Conservation (phyloP, 1,140 invertebrate genomes). For the Aphelinus certus region DNA sequence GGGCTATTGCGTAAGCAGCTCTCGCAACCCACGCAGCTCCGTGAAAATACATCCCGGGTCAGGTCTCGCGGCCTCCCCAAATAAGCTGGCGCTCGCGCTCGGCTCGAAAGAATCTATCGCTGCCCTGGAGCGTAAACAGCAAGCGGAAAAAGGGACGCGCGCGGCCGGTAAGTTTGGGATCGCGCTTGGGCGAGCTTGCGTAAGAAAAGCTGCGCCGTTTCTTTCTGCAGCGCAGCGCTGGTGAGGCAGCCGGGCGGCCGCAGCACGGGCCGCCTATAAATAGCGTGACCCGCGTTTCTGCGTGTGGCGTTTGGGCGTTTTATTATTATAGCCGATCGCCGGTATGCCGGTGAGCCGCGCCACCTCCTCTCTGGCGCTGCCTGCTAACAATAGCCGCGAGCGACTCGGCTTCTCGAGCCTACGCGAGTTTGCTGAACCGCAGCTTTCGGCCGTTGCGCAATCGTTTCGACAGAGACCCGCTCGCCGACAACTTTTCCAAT, state of each 20-base stretch:
- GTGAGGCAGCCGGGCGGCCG: not conserved
- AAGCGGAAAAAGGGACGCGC: too few relatives aligned
- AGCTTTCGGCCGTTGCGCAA: not conserved
- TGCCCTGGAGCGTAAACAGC: too few relatives aligned
- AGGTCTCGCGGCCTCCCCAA: too few relatives aligned
- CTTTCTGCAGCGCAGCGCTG: slow-evolving; percentile 2
- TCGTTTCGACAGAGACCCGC: not conserved
- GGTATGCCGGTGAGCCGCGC: slow-evolving; percentile 34
- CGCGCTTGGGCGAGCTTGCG: slow-evolving; percentile 25
- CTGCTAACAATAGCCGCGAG: slow-evolving; percentile 22
- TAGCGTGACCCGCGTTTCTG: slow-evolving; percentile 63
- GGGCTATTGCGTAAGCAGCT: too few relatives aligned
- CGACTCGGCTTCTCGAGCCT: slow-evolving; percentile 16
- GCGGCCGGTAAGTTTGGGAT: slow-evolving; percentile 16
- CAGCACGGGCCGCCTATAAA: slow-evolving; percentile 51
- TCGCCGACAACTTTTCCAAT: not conserved
- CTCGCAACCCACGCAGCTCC: too few relatives aligned
- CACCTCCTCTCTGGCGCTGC: not conserved
- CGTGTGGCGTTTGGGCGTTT: slow-evolving; percentile 59
- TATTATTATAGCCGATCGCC: slow-evolving; percentile 61
- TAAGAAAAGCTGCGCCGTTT: slow-evolving; percentile 27
- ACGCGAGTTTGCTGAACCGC: slow-evolving; percentile 32
- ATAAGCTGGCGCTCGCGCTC: too few relatives aligned
- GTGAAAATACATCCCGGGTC: too few relatives aligned
- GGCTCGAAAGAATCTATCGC: too few relatives aligned